Base-by-base conservation (phyloP, 2,797 vertebrate genomes). In the Enteromius mattozi region DNA sequence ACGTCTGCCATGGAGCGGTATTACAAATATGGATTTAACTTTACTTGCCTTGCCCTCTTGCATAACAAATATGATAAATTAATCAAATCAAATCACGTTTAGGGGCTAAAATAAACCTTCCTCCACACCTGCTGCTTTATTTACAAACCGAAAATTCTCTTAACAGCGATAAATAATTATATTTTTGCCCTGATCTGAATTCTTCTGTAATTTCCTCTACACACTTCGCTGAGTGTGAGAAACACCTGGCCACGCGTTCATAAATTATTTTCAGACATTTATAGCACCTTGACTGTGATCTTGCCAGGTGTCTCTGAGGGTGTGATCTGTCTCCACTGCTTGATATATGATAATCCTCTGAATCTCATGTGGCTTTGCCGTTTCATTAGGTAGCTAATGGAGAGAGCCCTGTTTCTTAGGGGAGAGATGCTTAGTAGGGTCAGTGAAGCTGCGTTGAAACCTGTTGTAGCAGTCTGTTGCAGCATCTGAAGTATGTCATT, bases 331-430 rank as follows among this genome's bases (percentile, higher is more conserved):
- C 71, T 66, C 65, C 59, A 21, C 33, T 54, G 72, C 24, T 78
- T 83, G 49, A 83, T 66, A 33, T 30, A 78, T 77, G 74, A 14
- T 37, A 78, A 68, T 69, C 45, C 47, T 27, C 49, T 78, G 59
- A 74, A 51, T 66, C 71, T 75, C 71, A 19, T 82, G 81, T 76
- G 72, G 82, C 24, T 78, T 42, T 68, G 49, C 65, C 75, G 13
- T 78, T 68, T 78, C 82, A 78, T 83, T 83, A 77, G 63, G 65
- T 68, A 78, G 65, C 74, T 78, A 83, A 83, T 83, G 63, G 47
- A 78, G 63, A 69, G 74, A 83, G 63, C 49, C 35, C 24, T 30
- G 49, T 24, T 49, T 78, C 63, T 68, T 51, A 10, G 33, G 45
- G 63, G 37, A 27, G 35, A 45, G 82, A 78, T 45, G 75, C 61